Conservation (phyloP, 37 sponge, comb jelly and placozoan species). For the Amphimedon queenslandica region DNA sequence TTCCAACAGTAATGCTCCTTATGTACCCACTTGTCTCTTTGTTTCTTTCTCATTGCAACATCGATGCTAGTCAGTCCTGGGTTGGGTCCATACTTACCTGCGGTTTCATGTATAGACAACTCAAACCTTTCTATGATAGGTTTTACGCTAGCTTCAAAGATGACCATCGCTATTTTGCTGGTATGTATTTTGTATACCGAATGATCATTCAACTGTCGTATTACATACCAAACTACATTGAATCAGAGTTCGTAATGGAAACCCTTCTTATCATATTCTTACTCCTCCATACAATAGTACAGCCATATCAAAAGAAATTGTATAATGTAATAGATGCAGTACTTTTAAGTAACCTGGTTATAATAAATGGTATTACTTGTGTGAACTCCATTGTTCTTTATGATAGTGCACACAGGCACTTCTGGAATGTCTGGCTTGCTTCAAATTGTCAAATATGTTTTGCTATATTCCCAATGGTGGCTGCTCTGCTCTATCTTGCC, state of each 20-base stretch:
- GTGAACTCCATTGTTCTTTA: neutral
- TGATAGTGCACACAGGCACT: neutral
- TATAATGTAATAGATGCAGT: conserved; percentile 41
- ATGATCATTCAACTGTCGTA: neutral
- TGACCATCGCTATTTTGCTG: conserved; percentile 43
- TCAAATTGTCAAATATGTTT: neutral
- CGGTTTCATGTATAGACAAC: neutral
- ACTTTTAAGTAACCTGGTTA: conserved; percentile 20
- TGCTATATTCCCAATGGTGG: neutral
- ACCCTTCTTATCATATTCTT: conserved; percentile 5
- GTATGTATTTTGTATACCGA: conserved; percentile 44
- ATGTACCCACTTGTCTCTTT: conserved; percentile 20
- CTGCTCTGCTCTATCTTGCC: neutral
- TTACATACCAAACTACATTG: neutral
- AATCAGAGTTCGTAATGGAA: neutral
- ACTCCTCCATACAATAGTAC: conserved; percentile 23
- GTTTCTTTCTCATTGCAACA: neutral
- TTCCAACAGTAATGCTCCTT: conserved; percentile 28
- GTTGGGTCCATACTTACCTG: neutral
- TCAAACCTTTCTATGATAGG: conserved; percentile 46
- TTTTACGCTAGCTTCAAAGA: conserved; percentile 52
- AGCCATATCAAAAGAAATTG: conserved; percentile 27
- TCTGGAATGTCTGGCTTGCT: neutral
- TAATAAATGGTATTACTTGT: conserved; percentile 7
- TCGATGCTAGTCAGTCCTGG: conserved; percentile 1